Conservation (phyloP, 2,113 vertebrate genomes). For the Crotalus tigris region DNA sequence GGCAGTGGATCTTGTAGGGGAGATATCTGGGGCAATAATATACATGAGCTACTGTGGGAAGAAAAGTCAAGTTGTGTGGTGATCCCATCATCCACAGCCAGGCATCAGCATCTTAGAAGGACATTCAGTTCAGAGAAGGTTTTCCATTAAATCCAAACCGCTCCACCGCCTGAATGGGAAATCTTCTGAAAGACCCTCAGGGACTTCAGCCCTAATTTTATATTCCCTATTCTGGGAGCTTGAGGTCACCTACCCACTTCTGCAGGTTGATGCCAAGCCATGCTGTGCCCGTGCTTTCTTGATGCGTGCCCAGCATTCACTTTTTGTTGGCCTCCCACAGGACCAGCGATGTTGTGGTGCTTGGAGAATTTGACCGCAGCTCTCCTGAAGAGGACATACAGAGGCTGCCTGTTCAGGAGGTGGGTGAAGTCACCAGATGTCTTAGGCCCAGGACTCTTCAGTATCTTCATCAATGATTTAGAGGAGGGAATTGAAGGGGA, state of each 20-base stretch:
- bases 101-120: not conserved
- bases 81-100: not conserved
- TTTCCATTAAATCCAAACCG: not conserved
- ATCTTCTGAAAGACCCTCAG: not conserved
- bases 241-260: not conserved
- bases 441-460: not conserved
- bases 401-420: slow-evolving; percentile 28
- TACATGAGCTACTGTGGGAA: too few species aligned
- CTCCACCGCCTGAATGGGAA: too few species aligned
- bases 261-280: not conserved
- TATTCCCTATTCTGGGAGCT: not conserved
- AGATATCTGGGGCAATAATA: too few species aligned
- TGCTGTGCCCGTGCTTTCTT: not conserved
- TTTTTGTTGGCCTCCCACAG: not conserved
- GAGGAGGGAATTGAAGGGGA: too few species aligned
- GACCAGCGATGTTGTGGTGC: slow-evolving; percentile 34
- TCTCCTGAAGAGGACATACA: slow-evolving; percentile 24
- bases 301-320: not conserved
- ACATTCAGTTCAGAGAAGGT: not conserved
- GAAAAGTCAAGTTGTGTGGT: too few species aligned
- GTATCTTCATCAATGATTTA: too few species aligned
- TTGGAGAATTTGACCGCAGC: slow-evolving; percentile 45
- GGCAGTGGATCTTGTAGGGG: not conserved
- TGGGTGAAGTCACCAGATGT: not conserved
- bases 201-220: too few species aligned